phyloP scores from a whole-genome alignment of 2,797 vertebrate genomes.

The Tinamus major region DNA sequence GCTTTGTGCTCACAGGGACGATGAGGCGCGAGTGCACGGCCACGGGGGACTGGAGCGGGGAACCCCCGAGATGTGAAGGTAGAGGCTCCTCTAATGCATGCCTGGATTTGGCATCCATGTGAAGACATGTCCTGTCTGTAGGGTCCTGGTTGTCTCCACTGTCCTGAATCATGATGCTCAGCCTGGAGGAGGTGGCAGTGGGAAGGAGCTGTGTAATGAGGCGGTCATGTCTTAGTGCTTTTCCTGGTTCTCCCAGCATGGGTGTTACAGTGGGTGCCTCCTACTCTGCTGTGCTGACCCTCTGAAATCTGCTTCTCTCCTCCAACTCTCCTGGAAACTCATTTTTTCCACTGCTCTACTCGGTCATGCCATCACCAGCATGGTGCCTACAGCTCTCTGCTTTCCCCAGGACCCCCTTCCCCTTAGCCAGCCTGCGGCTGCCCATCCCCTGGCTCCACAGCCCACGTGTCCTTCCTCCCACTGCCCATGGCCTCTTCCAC shows the following conservation, averaged over 20 bases:
- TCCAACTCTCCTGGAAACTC: background rate
- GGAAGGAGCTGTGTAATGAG: background rate
- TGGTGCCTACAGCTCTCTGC: background rate
- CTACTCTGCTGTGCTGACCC: too few species aligned
- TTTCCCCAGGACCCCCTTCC: background rate
- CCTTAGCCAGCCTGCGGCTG: background rate
- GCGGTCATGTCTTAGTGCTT: background rate
- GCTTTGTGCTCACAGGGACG: background rate
- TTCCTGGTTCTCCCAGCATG: too few species aligned
- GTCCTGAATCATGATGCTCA: background rate
- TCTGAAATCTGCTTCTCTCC: background rate
- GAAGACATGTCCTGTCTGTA: background rate
- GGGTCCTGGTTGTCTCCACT: too few species aligned
- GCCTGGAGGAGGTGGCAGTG: too few species aligned
- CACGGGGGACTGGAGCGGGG: background rate
- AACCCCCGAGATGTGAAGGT: background rate
- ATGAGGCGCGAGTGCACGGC: background rate
- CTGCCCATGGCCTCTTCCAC: background rate
- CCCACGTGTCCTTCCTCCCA: too few species aligned
- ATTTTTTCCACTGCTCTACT: too few species aligned
- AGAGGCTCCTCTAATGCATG: background rate
- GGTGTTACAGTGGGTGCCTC: too few species aligned
- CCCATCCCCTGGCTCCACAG: background rate
- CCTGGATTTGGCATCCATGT: too few species aligned
- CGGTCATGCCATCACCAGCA: background rate